phyloP scores from a whole-genome alignment of 2,888 invertebrate genomes.

The Tachina fera region DNA sequence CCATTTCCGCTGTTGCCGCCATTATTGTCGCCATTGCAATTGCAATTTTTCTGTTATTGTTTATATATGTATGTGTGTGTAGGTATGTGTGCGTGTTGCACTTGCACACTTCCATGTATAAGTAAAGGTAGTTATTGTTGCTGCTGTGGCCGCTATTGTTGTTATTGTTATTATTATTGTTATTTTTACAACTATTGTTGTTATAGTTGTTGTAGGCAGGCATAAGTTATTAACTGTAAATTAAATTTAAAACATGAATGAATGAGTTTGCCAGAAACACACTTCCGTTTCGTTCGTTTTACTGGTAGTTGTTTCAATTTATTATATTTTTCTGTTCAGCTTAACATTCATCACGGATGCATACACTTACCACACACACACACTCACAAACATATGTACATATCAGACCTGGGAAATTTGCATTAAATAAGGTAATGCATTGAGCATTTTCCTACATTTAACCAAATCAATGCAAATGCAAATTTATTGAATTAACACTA shows the following conservation, averaged over 20 bases:
- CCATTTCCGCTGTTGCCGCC: constrained; percentile 67
- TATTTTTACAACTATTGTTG: constrained; percentile 25
- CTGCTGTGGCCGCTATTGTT: background rate
- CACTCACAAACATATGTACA: background rate
- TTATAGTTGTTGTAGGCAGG: constrained; percentile 54
- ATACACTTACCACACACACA: constrained; percentile 10
- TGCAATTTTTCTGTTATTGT: constrained; percentile 52
- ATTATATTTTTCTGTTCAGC: constrained; percentile 19
- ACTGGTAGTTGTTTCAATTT: background rate
- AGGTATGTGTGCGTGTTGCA: background rate
- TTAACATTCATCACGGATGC: constrained; percentile 29
- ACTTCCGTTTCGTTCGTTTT: constrained; percentile 39
- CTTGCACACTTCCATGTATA: background rate
- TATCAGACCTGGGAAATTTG: too few relatives aligned
- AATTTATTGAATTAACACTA: too few relatives aligned
- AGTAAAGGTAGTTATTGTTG: constrained; percentile 9
- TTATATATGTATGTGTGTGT: background rate
- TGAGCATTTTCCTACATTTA: too few relatives aligned
- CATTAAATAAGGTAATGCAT: too few relatives aligned
- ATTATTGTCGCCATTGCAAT: constrained; percentile 69
- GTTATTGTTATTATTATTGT: background rate
- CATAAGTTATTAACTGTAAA: constrained; percentile 73
- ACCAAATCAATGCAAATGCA: too few relatives aligned
- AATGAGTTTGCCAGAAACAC: constrained; percentile 64
- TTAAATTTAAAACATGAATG: constrained; percentile 71